A percentile compares a stretch with the other conserved stretches of the same genome.
These are phyloP conservation scores for Cynaeus angustus DNA, from an alignment of 2,888 invertebrate genomes.

Conservation along the genomic window DNA sequence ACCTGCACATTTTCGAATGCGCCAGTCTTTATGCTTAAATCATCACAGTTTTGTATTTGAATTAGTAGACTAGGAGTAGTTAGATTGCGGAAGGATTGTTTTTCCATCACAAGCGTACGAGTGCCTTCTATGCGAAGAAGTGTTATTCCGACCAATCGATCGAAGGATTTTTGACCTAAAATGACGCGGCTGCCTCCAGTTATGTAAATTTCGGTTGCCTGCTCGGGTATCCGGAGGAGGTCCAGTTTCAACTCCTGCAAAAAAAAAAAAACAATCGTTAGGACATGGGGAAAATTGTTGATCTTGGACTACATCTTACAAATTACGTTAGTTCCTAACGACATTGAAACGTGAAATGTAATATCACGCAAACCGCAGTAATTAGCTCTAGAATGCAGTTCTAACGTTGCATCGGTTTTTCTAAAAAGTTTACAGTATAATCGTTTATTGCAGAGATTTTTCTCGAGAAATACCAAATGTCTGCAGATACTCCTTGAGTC, in stretches of 20 bases:
- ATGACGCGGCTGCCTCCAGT: slow-evolving; percentile 74
- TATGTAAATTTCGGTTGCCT: slow-evolving; percentile 76
- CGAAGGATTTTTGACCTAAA: slow-evolving; percentile 76
- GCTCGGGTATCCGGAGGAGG: slow-evolving; percentile 75
- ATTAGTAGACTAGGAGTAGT: slow-evolving; percentile 76
- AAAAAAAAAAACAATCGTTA: slow-evolving; percentile 38
- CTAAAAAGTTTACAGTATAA: too few species aligned
- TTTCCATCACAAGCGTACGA: slow-evolving; percentile 74
- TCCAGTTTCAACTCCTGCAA: slow-evolving; percentile 73
- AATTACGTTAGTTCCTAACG: too few species aligned
- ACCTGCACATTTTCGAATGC: slow-evolving; percentile 78
- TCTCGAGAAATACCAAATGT: slow-evolving; percentile 16
- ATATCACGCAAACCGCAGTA: too few species aligned
- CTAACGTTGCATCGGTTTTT: too few species aligned
- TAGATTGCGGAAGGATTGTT: slow-evolving; percentile 77
- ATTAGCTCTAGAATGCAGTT: too few species aligned
- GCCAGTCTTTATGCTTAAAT: slow-evolving; percentile 76
- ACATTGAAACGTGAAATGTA: too few species aligned
- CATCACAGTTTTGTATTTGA: slow-evolving; percentile 76
- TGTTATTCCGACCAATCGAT: slow-evolving; percentile 73
- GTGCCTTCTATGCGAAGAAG: slow-evolving; percentile 75
- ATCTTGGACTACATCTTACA: too few species aligned
- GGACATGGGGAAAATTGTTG: not conserved
- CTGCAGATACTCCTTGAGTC: slow-evolving; percentile 26
- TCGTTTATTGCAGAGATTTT: too few species aligned